Conservation (phyloP, 2,797 vertebrate species). For the Enteromius radiatus region DNA sequence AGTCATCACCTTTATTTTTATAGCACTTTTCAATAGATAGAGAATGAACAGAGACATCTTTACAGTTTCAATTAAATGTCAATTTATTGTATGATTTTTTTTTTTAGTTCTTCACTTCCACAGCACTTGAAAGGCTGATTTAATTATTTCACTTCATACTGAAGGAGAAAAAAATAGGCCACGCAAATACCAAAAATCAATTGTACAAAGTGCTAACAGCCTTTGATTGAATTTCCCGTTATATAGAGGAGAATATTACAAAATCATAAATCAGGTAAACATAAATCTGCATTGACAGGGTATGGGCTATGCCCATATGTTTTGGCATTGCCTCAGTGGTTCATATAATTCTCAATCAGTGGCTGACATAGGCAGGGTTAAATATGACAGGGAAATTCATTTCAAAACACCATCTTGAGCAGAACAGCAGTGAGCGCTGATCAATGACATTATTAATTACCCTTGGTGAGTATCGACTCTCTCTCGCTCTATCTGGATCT, state of each 20-base stretch:
- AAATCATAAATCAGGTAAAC: constrained; percentile 71
- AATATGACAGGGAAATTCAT: constrained; percentile 68
- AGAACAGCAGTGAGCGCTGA: constrained; percentile 67
- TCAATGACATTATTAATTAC: constrained; percentile 76
- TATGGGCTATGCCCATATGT: constrained; percentile 24
- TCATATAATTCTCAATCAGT: constrained; percentile 68
- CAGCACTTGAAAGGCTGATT: constrained; percentile 70
- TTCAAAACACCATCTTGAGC: constrained; percentile 65
- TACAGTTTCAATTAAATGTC: constrained; percentile 75
- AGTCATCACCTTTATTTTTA: background rate
- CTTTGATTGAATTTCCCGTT: constrained; percentile 66
- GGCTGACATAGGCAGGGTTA: constrained; percentile 68
- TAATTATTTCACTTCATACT: constrained; percentile 54
- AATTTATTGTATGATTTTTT: constrained; percentile 77
- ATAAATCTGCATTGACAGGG: constrained; percentile 51
- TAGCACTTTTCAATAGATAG: background rate
- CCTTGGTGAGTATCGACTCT: constrained; percentile 48
- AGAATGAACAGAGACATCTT: constrained; percentile 59
- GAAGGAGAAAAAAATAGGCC: constrained; percentile 23
- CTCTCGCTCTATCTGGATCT: constrained; percentile 27
- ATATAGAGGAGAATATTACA: constrained; percentile 70
- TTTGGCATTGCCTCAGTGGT: constrained; percentile 38
- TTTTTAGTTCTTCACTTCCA: constrained; percentile 74
- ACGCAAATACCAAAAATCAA: constrained; percentile 72
- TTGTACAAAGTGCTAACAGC: constrained; percentile 75